phyloP scores from a whole-genome alignment of 2,888 invertebrate species.

The Melieria picta region DNA sequence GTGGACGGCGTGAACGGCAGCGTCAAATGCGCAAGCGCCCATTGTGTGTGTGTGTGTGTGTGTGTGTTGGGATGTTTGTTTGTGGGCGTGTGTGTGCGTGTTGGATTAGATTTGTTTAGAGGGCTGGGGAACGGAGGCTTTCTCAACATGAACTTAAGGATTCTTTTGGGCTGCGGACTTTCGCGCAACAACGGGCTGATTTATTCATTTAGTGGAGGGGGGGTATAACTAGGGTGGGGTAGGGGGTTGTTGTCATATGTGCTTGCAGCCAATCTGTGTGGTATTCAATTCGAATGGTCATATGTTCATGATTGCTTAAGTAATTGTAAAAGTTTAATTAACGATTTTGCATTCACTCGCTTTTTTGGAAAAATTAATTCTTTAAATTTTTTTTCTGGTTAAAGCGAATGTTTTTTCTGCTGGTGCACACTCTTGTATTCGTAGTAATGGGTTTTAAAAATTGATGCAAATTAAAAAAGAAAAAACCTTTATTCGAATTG shows the following conservation, averaged over 20 bases:
- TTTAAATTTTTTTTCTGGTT: slow-evolving; percentile 3
- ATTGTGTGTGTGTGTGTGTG: slow-evolving; percentile 26
- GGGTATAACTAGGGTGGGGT: not conserved
- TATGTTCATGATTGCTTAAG: not conserved
- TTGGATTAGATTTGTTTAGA: slow-evolving; percentile 8
- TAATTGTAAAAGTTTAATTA: not conserved
- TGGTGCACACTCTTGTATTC: slow-evolving; percentile 64
- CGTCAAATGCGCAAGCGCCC: no score
- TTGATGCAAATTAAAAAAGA: slow-evolving; percentile 2
- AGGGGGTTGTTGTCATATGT: not conserved
- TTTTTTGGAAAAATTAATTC: not conserved
- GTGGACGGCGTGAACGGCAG: no score
- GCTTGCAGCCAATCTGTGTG: slow-evolving; percentile 20
- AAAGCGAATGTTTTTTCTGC: slow-evolving; percentile 2
- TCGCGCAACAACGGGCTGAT: not conserved
- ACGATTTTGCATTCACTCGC: no score
- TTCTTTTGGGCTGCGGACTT: not conserved
- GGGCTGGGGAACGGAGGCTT: not conserved
- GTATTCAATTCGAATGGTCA: not conserved
- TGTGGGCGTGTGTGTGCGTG: slow-evolving; percentile 8
- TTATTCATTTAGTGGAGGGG: not conserved
- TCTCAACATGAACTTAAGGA: not conserved
- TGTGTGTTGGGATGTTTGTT: slow-evolving; percentile 33
- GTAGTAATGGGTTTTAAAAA: slow-evolving; percentile 39
- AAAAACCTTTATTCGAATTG: not conserved